These are phyloP conservation scores for Melopsittacus undulatus DNA, from an alignment of 2,797 vertebrate species.

Conservation along the genomic window DNA sequence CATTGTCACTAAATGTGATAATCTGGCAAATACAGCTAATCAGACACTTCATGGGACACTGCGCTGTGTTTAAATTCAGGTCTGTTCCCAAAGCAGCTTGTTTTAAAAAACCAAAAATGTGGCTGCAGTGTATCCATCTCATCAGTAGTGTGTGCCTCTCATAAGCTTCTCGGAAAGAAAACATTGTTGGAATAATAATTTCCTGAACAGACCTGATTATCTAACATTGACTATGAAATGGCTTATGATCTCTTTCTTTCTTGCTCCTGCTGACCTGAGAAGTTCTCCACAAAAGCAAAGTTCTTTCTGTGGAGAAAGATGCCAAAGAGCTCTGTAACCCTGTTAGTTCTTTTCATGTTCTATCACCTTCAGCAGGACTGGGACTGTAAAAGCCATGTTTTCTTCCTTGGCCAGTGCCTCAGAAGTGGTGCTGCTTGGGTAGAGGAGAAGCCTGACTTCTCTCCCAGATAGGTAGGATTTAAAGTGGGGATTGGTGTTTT, in stretches of 20 bases:
- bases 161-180: not conserved
- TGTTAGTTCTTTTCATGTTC: not conserved
- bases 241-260: not conserved
- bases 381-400: not conserved
- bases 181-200: not conserved
- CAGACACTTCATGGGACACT: not conserved
- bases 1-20: not conserved
- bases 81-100: not conserved
- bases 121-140: not conserved
- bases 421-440: not conserved
- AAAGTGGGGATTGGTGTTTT: not conserved
- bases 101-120: not conserved
- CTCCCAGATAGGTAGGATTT: not conserved
- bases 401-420: not conserved
- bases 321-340: not conserved
- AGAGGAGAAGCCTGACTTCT: not conserved
- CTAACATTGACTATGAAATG: not conserved
- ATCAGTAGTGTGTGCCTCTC: not conserved
- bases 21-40: not conserved
- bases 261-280: not conserved
- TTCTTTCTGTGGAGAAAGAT: not conserved
- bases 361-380: not conserved
- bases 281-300: not conserved
- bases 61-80: not conserved
- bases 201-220: not conserved